Evolutionary conservation across 2,113 vertebrate species (phyloP).

Genomic region (Heterotis niloticus): DNA sequence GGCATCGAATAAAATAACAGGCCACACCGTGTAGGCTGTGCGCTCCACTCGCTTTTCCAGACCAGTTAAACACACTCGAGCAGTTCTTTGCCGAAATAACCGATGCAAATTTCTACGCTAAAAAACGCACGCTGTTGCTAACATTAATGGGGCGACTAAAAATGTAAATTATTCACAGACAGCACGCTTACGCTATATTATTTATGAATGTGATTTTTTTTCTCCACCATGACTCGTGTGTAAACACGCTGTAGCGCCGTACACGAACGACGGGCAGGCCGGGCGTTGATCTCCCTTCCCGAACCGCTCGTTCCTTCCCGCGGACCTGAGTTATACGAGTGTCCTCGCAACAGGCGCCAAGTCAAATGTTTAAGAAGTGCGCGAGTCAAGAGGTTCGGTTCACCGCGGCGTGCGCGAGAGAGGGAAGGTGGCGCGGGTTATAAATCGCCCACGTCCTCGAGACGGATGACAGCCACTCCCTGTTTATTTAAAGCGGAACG

Average conservation of each 20-base stretch:
- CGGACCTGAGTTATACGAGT: too few relatives aligned
- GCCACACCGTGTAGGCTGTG: background rate
- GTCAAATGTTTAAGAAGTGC: background rate
- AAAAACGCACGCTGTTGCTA: too few relatives aligned
- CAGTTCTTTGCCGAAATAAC: background rate
- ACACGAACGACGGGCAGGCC: too few relatives aligned
- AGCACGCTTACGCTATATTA: too few relatives aligned
- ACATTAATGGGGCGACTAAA: too few relatives aligned
- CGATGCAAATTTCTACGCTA: background rate
- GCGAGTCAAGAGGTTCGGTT: background rate
- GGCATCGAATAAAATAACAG: background rate
- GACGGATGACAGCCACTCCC: conserved; percentile 79
- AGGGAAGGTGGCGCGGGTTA: background rate
- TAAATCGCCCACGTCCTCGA: conserved; percentile 46
- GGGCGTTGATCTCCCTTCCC: too few relatives aligned
- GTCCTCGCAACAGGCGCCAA: background rate
- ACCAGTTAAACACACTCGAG: conserved; percentile 5
- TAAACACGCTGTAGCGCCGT: too few relatives aligned
- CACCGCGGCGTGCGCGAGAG: background rate
- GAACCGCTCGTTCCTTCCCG: too few relatives aligned
- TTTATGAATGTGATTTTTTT: too few relatives aligned
- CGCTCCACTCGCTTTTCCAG: background rate
- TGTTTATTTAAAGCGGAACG: conserved; percentile 88
- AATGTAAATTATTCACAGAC: too few relatives aligned
- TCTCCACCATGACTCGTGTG: too few relatives aligned